Evolutionary conservation across 2,113 vertebrate genomes (phyloP).

Genomic region (Pomatostomus ruficeps): DNA sequence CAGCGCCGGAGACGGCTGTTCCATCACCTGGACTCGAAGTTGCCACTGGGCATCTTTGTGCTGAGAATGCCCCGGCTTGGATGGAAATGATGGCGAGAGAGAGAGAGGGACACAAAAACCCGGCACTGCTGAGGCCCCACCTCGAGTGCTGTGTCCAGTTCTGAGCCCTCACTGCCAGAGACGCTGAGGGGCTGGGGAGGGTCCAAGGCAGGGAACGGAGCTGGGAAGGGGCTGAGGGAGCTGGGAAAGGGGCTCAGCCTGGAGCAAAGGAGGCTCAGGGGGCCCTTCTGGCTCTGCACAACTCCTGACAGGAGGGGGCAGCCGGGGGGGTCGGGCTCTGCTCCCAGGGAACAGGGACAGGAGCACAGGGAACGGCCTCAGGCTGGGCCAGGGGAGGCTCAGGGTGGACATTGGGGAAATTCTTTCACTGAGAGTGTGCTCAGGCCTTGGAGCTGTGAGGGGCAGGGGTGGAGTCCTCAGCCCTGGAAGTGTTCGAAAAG

Average conservation of each 20-base stretch:
- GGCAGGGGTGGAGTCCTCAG: fast-evolving
- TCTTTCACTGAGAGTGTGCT: no score
- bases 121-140: not conserved
- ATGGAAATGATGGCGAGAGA: fast-evolving
- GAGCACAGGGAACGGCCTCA: not conserved
- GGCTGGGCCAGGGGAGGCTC: fast-evolving
- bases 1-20: not conserved
- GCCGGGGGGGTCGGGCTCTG: fast-evolving
- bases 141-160: not conserved
- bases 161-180: not conserved
- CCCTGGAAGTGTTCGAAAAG: not conserved
- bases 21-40: not conserved
- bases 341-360: not conserved
- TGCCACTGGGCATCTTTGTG: not conserved
- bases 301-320: not conserved
- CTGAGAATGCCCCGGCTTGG: not conserved
- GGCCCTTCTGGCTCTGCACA: not conserved
- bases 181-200: fast-evolving
- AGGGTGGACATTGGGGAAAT: not conserved
- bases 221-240: not conserved
- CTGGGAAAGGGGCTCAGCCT: not conserved
- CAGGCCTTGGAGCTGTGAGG: not conserved
- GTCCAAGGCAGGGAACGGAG: fast-evolving
- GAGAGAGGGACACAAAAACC: not conserved
- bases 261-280: not conserved